Conservation (phyloP, 2,797 vertebrate species). For the Apogon talboti region DNA sequence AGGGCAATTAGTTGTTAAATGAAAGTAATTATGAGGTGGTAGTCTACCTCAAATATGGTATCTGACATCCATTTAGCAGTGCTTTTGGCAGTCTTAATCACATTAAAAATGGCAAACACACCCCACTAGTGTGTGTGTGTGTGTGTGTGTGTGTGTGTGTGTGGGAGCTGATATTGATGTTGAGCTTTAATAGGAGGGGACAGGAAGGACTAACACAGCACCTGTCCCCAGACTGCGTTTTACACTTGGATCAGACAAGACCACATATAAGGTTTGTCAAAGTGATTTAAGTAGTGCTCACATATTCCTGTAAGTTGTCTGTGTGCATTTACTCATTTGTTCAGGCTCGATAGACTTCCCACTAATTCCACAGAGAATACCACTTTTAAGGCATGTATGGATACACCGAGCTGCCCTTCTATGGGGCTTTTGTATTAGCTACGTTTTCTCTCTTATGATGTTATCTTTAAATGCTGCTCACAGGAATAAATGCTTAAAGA, state of each 20-base stretch:
- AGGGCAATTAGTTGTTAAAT: background rate
- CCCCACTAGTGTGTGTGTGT: background rate
- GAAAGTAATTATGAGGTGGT: too few relatives aligned
- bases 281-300: background rate
- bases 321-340: conserved; percentile 21
- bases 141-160: background rate
- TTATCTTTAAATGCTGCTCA: conserved; percentile 20
- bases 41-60: background rate
- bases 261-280: conserved; percentile 21
- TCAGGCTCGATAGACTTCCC: conserved; percentile 11
- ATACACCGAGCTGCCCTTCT: background rate
- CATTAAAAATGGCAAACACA: conserved; percentile 1
- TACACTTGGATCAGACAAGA: conserved; percentile 54
- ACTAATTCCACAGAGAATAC: conserved; percentile 10
- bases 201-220: conserved; percentile 51
- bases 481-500: conserved; percentile 16
- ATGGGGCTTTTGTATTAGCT: background rate
- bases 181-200: conserved; percentile 44
- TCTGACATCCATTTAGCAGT: background rate
- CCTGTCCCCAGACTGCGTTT: conserved; percentile 44
- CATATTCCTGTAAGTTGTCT: conserved; percentile 3
- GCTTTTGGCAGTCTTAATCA: background rate
- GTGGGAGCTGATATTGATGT: conserved; percentile 4
- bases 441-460: background rate
- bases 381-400: conserved; percentile 18